Conservation (phyloP, 2,113 vertebrate genomes). For the Elachura formosa region DNA sequence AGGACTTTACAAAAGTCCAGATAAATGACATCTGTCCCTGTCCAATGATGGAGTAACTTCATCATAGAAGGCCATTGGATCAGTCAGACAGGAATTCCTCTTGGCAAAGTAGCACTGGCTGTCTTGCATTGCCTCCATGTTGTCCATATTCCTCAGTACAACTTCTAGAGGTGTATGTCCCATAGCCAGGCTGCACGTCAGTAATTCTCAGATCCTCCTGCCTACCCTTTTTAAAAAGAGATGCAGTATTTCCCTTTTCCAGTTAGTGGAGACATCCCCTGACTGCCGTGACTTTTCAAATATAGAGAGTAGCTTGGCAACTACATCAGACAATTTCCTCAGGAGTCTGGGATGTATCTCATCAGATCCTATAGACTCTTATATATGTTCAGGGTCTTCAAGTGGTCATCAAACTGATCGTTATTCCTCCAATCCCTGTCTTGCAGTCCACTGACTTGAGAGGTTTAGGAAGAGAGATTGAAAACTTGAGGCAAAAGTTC, state of each 20-base stretch:
- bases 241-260: background rate
- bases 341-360: background rate
- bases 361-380: background rate
- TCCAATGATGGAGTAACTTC: background rate
- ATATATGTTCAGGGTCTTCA: background rate
- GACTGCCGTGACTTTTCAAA: background rate
- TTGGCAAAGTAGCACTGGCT: background rate
- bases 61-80: background rate
- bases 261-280: background rate
- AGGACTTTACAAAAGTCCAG: background rate
- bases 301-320: background rate
- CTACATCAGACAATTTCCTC: too few species aligned
- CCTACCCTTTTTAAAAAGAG: background rate
- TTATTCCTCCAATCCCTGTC: background rate
- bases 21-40: background rate
- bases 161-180: background rate
- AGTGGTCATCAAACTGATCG: background rate
- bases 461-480: background rate
- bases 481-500: background rate
- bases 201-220: background rate
- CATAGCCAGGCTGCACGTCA: background rate
- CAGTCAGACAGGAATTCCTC: background rate
- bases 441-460: background rate
- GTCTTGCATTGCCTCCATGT: background rate
- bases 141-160: background rate